Conservation (phyloP, 2,113 vertebrate genomes). For the Ochotona princeps region DNA sequence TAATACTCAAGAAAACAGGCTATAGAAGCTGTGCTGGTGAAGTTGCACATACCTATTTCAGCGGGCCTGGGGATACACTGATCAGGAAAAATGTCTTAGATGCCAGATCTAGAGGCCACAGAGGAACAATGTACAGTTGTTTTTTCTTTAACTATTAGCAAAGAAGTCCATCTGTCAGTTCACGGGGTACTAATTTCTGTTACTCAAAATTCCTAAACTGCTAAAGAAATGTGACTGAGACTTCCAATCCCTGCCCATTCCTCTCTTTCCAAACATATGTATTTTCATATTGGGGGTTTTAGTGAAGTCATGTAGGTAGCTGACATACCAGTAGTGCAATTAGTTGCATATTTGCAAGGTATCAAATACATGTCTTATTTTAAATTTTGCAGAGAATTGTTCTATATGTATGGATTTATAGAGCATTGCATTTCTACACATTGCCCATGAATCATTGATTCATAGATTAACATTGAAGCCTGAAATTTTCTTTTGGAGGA, state of each 20-base stretch:
- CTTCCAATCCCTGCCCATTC: accelerated
- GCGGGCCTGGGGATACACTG: not conserved
- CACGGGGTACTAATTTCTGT: not conserved
- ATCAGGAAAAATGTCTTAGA: not conserved
- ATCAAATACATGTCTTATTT: not conserved
- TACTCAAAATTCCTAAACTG: not conserved
- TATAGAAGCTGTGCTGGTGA: not conserved
- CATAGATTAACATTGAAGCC: not conserved
- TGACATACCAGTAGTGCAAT: not conserved
- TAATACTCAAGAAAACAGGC: not conserved
- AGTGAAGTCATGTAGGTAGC: not conserved
- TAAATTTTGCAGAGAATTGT: not conserved
- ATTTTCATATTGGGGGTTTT: not conserved
- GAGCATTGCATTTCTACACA: not conserved
- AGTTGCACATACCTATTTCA: not conserved
- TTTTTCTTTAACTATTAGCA: not conserved
- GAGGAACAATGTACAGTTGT: not conserved
- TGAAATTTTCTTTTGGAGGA: not conserved
- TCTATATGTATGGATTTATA: not conserved
- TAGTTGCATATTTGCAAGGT: not conserved
- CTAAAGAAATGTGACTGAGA: not conserved
- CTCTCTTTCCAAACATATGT: not conserved
- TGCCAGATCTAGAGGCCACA: not conserved
- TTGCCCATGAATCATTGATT: not conserved
- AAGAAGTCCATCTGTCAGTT: not conserved